Evolutionary conservation across 92 coral and sea anemone genomes (phyloP).

Genomic region (Porites cylindrica): DNA sequence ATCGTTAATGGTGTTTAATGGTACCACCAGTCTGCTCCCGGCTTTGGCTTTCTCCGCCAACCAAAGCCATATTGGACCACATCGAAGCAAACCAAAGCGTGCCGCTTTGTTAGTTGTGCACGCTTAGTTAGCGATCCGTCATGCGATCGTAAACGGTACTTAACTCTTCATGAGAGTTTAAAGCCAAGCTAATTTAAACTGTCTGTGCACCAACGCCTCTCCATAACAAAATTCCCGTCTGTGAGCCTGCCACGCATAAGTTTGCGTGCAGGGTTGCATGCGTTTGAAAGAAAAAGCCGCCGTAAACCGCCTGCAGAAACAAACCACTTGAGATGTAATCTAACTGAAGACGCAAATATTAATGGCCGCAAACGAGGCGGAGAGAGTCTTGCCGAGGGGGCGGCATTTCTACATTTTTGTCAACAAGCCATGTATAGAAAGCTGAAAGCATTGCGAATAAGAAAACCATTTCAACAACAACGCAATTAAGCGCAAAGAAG

Average conservation of each 20-base stretch:
- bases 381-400: not conserved
- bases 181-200: not conserved
- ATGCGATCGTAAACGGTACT: constrained; percentile 13
- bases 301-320: constrained; percentile 28
- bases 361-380: constrained; percentile 9
- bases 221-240: not conserved
- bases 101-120: not conserved
- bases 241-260: not conserved
- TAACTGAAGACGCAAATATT: not conserved
- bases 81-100: not conserved
- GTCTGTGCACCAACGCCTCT: not conserved
- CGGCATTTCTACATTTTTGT: not conserved
- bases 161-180: not conserved
- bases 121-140: constrained; percentile 20
- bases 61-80: not conserved
- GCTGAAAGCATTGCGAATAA: not conserved
- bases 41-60: constrained; percentile 18
- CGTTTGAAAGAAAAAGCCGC: not conserved
- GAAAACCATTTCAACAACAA: not conserved
- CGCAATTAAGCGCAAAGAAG: not conserved
- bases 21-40: not conserved
- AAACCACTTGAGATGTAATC: constrained; percentile 38
- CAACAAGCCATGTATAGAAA: not conserved
- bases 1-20: constrained; percentile 19
- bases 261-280: constrained; percentile 12